Percentiles rank a stretch among this genome's conserved stretches.
phyloP scores from a whole-genome alignment of 2,888 invertebrate species.

The Drosophila vallismaia region DNA sequence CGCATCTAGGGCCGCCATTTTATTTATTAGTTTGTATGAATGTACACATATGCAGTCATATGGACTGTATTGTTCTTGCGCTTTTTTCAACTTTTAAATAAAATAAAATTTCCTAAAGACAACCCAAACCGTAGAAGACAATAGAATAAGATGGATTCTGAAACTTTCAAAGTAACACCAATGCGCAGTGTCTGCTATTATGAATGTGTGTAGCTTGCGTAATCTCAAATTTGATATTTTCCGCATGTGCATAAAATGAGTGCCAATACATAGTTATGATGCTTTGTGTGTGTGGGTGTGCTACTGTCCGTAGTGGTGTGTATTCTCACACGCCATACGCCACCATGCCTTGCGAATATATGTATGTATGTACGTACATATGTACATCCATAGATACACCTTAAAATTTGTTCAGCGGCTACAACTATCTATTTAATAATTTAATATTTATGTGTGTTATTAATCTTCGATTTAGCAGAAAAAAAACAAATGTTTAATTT shows the following conservation, averaged over 20 bases:
- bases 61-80: not conserved
- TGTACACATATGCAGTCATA: conserved; percentile 16
- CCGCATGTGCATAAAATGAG: conserved; percentile 17
- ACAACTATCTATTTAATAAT: too few species aligned
- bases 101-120: too few species aligned
- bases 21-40: conserved; percentile 52
- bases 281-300: not conserved
- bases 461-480: too few species aligned
- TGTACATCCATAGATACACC: too few species aligned
- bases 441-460: too few species aligned
- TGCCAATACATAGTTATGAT: conserved; percentile 29
- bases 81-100: not conserved
- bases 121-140: not conserved
- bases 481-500: too few species aligned
- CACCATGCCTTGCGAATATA: not conserved
- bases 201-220: conserved; percentile 59
- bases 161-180: conserved; percentile 6
- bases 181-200: conserved; percentile 10
- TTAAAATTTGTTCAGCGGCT: too few species aligned
- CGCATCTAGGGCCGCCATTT: conserved; percentile 74
- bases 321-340: not conserved
- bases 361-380: not conserved
- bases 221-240: conserved; percentile 64
- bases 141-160: not conserved
- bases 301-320: not conserved